phyloP scores from a whole-genome alignment of 2,113 vertebrate genomes.

The Oncorhynchus clarkii region DNA sequence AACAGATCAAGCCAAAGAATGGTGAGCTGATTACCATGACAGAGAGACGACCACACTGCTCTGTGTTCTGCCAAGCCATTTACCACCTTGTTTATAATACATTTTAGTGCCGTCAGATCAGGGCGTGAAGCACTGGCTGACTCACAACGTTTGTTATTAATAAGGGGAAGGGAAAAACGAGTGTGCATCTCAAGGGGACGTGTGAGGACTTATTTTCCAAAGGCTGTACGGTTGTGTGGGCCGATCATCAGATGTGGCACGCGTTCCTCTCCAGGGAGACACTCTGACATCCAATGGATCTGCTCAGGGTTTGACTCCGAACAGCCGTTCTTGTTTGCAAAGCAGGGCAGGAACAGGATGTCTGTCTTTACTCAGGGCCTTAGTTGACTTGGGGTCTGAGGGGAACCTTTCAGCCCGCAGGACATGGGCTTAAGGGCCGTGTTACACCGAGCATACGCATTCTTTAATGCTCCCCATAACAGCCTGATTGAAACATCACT shows the following conservation, averaged over 20 bases:
- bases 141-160: neutral
- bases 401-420: neutral
- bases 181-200: neutral
- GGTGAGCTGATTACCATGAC: slow-evolving; percentile 4
- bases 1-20: slow-evolving; percentile 9
- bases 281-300: neutral
- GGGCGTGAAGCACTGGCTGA: neutral
- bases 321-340: neutral
- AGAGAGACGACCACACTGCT: neutral
- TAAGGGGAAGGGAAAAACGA: neutral
- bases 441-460: neutral
- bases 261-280: neutral
- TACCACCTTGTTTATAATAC: neutral
- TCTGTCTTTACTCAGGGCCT: slow-evolving; percentile 14
- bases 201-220: neutral
- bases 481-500: neutral
- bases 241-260: neutral
- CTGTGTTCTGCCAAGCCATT: neutral
- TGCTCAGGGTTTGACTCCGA: neutral
- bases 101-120: neutral
- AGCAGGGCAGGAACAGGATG: neutral
- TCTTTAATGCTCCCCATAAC: neutral
- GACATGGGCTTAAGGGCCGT: neutral
- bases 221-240: neutral
- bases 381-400: neutral